A percentile compares a stretch with the other conserved stretches of the same genome.
These are phyloP conservation scores for Hoplostethus mediterraneus DNA, from an alignment of 2,797 vertebrate genomes.

Conservation along the genomic window DNA sequence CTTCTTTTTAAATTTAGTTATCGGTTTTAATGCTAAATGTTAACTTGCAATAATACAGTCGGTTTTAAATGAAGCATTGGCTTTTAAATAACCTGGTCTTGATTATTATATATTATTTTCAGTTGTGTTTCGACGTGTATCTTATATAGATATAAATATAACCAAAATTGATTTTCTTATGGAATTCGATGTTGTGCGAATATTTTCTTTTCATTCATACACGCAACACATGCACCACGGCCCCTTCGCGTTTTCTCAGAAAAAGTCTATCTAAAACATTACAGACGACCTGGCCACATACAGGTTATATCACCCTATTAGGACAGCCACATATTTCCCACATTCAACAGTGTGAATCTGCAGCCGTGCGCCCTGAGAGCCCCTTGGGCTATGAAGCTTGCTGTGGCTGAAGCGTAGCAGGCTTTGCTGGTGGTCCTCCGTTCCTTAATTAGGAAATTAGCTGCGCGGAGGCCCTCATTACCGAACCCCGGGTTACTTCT, in stretches of 20 bases:
- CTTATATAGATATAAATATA: too few relatives aligned
- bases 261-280: not conserved
- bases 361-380: slow-evolving; percentile 55
- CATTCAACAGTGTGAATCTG: slow-evolving; percentile 62
- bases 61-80: not conserved
- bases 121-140: not conserved
- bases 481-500: slow-evolving; percentile 75
- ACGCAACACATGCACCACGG: not conserved
- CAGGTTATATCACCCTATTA: slow-evolving; percentile 42
- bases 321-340: slow-evolving; percentile 56
- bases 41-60: not conserved
- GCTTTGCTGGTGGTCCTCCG: slow-evolving; percentile 88
- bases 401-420: slow-evolving; percentile 66
- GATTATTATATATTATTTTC: not conserved
- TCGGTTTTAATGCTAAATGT: not conserved
- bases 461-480: slow-evolving; percentile 87
- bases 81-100: not conserved
- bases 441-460: slow-evolving; percentile 91
- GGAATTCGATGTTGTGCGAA: not conserved
- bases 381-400: slow-evolving; percentile 60
- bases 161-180: too few relatives aligned
- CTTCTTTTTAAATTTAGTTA: not conserved
- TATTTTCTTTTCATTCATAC: not conserved
- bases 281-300: slow-evolving; percentile 21
- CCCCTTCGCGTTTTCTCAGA: not conserved